Conservation (phyloP, 2,888 invertebrate species). For the Sicus ferrugineus region DNA sequence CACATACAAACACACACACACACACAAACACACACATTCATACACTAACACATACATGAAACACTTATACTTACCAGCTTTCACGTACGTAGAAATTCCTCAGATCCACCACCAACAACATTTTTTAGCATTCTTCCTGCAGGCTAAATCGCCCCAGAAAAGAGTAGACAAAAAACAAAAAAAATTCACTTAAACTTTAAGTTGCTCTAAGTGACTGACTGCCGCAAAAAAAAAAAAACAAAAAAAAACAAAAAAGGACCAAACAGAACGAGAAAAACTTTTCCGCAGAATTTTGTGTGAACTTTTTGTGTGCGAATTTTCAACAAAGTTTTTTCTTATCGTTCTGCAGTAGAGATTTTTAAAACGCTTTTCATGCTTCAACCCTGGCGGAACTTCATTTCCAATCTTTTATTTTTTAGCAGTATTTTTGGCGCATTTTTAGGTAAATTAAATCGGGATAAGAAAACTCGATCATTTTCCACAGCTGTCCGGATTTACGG, state of each 20-base stretch:
- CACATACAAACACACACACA: conserved; percentile 14
- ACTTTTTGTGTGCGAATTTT: no score
- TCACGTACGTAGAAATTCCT: no score
- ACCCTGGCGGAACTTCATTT: no score
- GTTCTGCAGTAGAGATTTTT: not conserved
- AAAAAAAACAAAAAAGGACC: not conserved
- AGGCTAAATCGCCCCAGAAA: not conserved
- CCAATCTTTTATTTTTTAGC: no score
- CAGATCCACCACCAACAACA: not conserved
- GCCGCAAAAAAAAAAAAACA: not conserved
- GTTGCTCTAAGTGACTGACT: not conserved
- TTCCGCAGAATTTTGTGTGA: no score
- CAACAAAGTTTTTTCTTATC: no score
- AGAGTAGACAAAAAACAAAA: not conserved
- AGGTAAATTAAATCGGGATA: no score
- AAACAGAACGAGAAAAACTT: not conserved
- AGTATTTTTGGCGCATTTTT: no score
- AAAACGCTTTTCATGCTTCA: not conserved
- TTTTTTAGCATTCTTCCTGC: not conserved
- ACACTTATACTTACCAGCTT: not conserved
- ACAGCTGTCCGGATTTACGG: no score
- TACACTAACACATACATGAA: not conserved
- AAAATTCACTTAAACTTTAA: not conserved
- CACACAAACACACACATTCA: conserved; percentile 22
- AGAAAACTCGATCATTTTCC: no score